A percentile compares a stretch with the other conserved stretches of the same genome.
Evolutionary conservation across 1,140 invertebrate genomes (phyloP).

Genomic region (Drusus annulatus): DNA sequence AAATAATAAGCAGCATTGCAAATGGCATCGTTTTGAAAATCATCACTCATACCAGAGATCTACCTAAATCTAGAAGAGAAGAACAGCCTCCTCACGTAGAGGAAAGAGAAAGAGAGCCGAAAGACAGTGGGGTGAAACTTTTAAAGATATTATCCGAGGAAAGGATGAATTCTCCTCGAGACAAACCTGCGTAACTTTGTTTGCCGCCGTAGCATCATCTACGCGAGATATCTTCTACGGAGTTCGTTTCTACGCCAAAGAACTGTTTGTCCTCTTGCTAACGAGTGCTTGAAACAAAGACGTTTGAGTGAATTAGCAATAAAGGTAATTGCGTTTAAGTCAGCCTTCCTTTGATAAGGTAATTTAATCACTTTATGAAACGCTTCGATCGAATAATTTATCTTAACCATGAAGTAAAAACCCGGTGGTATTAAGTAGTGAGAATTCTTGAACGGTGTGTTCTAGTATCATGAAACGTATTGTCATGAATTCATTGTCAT

Average conservation of each 20-base stretch:
- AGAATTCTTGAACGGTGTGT: too few species aligned
- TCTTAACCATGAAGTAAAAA: too few species aligned
- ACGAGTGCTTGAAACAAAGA: constrained; percentile 19
- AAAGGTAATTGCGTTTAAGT: constrained; percentile 24
- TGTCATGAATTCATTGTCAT: too few species aligned
- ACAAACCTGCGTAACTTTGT: constrained; percentile 54
- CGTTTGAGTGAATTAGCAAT: constrained; percentile 18
- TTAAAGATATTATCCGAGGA: constrained; percentile 59
- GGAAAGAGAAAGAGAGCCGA: constrained; percentile 4
- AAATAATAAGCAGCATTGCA: background rate
- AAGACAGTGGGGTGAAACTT: constrained; percentile 50
- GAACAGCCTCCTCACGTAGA: constrained; percentile 35
- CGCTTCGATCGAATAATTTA: too few species aligned
- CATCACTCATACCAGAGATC: constrained; percentile 55
- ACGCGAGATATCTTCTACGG: background rate
- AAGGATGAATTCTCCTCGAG: constrained; percentile 55
- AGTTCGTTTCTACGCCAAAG: background rate
- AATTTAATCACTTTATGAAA: constrained; percentile 17
- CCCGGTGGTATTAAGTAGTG: too few species aligned
- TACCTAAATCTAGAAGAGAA: constrained; percentile 11
- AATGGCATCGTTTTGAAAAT: constrained; percentile 13
- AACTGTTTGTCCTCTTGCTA: constrained; percentile 1
- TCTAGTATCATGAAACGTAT: too few species aligned
- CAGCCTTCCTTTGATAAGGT: constrained; percentile 19
- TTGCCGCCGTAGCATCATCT: constrained; percentile 14